phyloP scores from a whole-genome alignment of 64 coral and sea anemone genomes.

The Pocillopora damicornis region DNA sequence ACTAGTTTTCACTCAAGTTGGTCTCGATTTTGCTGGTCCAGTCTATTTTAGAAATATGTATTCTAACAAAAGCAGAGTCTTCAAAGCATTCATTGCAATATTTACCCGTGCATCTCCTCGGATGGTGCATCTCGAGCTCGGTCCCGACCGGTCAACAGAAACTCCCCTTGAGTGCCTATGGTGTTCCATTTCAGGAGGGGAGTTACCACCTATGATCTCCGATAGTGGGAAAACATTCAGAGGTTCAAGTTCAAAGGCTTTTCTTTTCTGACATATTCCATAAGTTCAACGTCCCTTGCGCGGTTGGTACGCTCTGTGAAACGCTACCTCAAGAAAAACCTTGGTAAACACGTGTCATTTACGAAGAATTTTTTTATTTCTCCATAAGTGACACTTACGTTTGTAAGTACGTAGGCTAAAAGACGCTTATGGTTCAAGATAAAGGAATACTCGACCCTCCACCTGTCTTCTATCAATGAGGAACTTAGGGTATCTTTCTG shows the following conservation, averaged over 20 bases:
- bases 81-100: not conserved
- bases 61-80: not conserved
- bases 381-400: too few species aligned
- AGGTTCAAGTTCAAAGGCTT: not conserved
- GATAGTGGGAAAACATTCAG: conserved; percentile 39
- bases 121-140: not conserved
- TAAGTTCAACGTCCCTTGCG: too few species aligned
- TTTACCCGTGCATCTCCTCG: conserved; percentile 10
- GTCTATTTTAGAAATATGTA: conserved; percentile 6
- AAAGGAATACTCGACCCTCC: too few species aligned
- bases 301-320: too few species aligned
- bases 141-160: not conserved
- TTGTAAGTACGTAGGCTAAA: too few species aligned
- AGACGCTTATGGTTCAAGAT: too few species aligned
- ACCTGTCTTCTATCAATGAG: too few species aligned
- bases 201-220: not conserved
- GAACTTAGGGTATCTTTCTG: too few species aligned
- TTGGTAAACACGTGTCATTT: too few species aligned
- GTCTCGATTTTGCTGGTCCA: conserved; percentile 1
- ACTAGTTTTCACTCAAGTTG: not conserved
- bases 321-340: too few species aligned
- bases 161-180: not conserved
- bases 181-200: conserved; percentile 18
- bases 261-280: not conserved
- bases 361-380: too few species aligned